Base-by-base conservation (phyloP, 92 coral and sea anemone genomes). In the Pocillopora grandis region DNA sequence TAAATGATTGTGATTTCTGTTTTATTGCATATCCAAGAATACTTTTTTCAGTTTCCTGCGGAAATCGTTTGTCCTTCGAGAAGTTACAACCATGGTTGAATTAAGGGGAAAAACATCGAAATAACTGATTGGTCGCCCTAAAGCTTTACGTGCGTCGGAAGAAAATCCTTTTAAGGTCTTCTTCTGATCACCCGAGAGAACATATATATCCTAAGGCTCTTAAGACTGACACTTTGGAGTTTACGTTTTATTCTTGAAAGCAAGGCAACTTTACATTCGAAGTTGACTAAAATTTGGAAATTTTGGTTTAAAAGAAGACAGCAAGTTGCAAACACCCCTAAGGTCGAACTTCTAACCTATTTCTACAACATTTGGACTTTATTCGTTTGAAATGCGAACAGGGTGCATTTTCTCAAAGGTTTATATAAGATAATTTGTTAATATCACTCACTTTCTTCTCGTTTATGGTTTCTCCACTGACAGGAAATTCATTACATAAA, bases 151-250 rank as follows among this genome's bases (percentile, higher is more conserved):
- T n/a, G 33, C 16, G 52, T 42, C 8, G 52, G 52, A 33, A 57
- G 36, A 3, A 19, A 80, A 58, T 35, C 59, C 60, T 67, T 49
- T 81, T 58, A 58, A 56, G 56, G 12, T 5, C 12, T 1, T 81
- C 63, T 58, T 81, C 69, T 81, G 69, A 81, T 81, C 59, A 19
- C 2, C 65, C 84, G 83, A 49, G 42, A 64, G 52, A 48, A 67
- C 27, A 64, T 35, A 52, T 20, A 19, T 21, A 49, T 58, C n/a
- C 36, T 14, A 70, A 81, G 16, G 70, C 77, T 71, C 6, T 57
- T 23, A 52, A 55, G 18, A 27, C 9, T 12, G 19, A 18, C 11
- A 16, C n/a, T 76, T 62, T 9, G 18, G 15, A 35, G 36, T 3
- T 37, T 36, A 35, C 42, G 21, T n/a, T 55, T 14, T 18, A 36